Conservation (phyloP, 2,113 vertebrate genomes). For the Hippocampus mohnikei region DNA sequence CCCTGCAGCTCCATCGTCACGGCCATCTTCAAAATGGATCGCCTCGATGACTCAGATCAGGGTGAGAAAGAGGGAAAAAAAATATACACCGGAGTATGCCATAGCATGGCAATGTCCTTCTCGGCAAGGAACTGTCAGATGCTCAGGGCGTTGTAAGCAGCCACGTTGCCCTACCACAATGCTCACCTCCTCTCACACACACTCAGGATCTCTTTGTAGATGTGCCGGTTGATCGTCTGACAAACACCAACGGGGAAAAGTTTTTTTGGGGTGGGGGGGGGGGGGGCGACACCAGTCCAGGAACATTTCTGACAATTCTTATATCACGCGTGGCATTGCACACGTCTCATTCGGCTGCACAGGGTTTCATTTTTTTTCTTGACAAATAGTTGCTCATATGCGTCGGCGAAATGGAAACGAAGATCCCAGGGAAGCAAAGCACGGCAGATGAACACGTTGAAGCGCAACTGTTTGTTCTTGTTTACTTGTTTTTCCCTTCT, state of each 20-base stretch:
- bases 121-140: not conserved
- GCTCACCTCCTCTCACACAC: not conserved
- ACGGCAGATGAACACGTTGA: constrained; percentile 6
- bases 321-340: constrained; percentile 11
- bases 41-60: not conserved
- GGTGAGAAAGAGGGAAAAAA: not conserved
- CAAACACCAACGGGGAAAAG: not conserved
- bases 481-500: constrained; percentile 13
- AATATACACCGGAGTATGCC: not conserved
- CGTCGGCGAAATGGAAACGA: not conserved
- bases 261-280: too few relatives aligned
- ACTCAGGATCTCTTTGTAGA: not conserved
- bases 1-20: not conserved
- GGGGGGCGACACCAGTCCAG: not conserved
- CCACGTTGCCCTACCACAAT: not conserved
- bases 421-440: constrained; percentile 13
- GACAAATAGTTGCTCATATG: not conserved
- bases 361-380: constrained; percentile 24
- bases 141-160: not conserved
- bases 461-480: constrained; percentile 24
- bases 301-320: not conserved
- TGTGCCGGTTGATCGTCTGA: not conserved
- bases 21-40: not conserved
- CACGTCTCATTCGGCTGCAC: constrained; percentile 23
- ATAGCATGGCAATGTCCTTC: not conserved